Percentiles rank a stretch among this genome's conserved stretches.
phyloP scores from a whole-genome alignment of 1,140 invertebrate genomes.

The Bombus waltoni region DNA sequence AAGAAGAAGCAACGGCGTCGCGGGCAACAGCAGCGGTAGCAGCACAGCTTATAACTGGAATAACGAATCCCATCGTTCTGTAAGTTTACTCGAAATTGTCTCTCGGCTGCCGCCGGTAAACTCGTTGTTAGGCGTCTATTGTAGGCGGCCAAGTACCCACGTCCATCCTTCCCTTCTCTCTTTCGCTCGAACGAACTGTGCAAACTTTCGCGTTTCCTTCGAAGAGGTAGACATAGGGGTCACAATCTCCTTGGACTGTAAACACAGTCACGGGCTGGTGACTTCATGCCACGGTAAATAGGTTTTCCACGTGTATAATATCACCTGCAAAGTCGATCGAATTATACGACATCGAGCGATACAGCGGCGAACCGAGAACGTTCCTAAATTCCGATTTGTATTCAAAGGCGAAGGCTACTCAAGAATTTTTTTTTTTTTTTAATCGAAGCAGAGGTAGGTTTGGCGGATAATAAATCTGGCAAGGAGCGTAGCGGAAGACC shows the following conservation, averaged over 20 bases:
- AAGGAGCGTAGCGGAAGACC: not conserved
- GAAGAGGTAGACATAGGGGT: slow-evolving; percentile 45
- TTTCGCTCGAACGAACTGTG: slow-evolving; percentile 48
- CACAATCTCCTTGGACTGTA: slow-evolving; percentile 51
- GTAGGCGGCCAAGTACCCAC: slow-evolving; percentile 25
- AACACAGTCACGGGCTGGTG: slow-evolving; percentile 31
- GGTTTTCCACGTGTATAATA: slow-evolving; percentile 44
- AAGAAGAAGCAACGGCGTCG: slow-evolving; percentile 40
- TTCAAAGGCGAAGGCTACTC: not conserved
- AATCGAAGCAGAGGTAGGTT: not conserved
- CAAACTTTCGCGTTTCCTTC: slow-evolving; percentile 51
- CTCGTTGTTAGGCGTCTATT: slow-evolving; percentile 53
- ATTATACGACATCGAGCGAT: slow-evolving; percentile 16
- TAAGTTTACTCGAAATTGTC: slow-evolving; percentile 49
- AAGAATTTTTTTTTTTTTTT: not conserved
- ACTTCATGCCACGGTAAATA: slow-evolving; percentile 39
- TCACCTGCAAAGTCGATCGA: slow-evolving; percentile 34
- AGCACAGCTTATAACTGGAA: slow-evolving; percentile 54
- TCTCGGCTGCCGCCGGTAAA: slow-evolving; percentile 43
- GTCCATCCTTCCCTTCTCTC: slow-evolving; percentile 15
- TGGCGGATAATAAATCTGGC: not conserved
- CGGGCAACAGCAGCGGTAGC: not conserved
- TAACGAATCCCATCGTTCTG: slow-evolving; percentile 58
- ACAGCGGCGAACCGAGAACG: not conserved
- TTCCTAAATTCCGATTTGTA: not conserved